A percentile compares a stretch with the other conserved stretches of the same genome.
Evolutionary conservation across 2,888 invertebrate species (phyloP).

Genomic region (Aethes cnicana): DNA sequence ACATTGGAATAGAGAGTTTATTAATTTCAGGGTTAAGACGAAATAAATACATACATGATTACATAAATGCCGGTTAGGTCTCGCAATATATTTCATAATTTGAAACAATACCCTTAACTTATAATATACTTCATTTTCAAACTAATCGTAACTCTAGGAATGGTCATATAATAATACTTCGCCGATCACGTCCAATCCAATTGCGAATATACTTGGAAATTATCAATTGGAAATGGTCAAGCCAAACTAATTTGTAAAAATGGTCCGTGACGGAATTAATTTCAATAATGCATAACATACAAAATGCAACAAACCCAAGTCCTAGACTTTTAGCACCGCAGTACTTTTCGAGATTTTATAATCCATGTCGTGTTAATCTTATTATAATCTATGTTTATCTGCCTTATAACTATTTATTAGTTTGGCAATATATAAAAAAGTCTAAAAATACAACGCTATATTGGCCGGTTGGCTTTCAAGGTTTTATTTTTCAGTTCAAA

Average conservation of each 20-base stretch:
- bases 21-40: conserved; percentile 52
- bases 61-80: conserved; percentile 43
- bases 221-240: conserved; percentile 20
- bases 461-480: conserved; percentile 1
- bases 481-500: too few relatives aligned
- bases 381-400: conserved; percentile 41
- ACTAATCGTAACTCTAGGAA: conserved; percentile 40
- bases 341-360: conserved; percentile 55
- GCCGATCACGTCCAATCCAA: conserved; percentile 30
- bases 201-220: conserved; percentile 37
- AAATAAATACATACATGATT: conserved; percentile 69
- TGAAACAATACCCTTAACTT: conserved; percentile 49
- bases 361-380: conserved; percentile 53
- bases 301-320: conserved; percentile 42
- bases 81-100: conserved; percentile 48
- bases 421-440: conserved; percentile 47
- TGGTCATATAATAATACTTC: conserved; percentile 41
- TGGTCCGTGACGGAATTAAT: conserved; percentile 47
- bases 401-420: conserved; percentile 51
- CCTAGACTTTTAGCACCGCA: conserved; percentile 58
- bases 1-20: conserved; percentile 44
- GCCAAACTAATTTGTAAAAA: conserved; percentile 36
- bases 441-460: conserved; percentile 2
- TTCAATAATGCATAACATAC: conserved; percentile 36
- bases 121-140: conserved; percentile 52